phyloP scores from a whole-genome alignment of 1,140 invertebrate species.

The Manduca sexta region DNA sequence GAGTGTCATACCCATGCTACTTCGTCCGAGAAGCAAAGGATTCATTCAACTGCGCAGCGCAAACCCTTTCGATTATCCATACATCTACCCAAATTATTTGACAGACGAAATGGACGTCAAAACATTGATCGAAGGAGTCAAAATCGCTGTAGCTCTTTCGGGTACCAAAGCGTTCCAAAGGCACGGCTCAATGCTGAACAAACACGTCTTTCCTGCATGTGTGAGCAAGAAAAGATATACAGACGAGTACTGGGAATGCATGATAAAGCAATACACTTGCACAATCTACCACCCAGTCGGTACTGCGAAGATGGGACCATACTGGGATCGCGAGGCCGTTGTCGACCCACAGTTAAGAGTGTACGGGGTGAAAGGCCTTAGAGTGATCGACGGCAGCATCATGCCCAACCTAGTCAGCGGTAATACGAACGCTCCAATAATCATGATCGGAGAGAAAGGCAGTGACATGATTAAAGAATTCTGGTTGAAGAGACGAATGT shows the following conservation, averaged over 20 bases:
- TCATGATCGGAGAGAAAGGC: slow-evolving; percentile 91
- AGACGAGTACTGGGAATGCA: slow-evolving; percentile 88
- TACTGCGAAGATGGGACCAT: slow-evolving; percentile 94
- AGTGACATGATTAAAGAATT: slow-evolving; percentile 88
- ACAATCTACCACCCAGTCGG: slow-evolving; percentile 93
- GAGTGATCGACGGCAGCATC: slow-evolving; percentile 90
- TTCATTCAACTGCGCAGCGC: slow-evolving; percentile 84
- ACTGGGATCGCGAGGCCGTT: slow-evolving; percentile 87
- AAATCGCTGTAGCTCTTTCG: slow-evolving; percentile 83
- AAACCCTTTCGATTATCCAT: slow-evolving; percentile 92
- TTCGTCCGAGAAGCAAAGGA: slow-evolving; percentile 87
- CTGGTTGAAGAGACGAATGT: slow-evolving; percentile 76
- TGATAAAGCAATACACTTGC: slow-evolving; percentile 85
- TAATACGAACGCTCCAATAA: slow-evolving; percentile 88
- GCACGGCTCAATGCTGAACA: slow-evolving; percentile 80
- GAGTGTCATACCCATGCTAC: slow-evolving; percentile 89
- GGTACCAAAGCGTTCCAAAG: slow-evolving; percentile 81
- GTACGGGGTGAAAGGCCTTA: slow-evolving; percentile 84
- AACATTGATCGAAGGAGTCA: slow-evolving; percentile 87
- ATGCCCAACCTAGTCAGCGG: slow-evolving; percentile 89
- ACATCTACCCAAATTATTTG: slow-evolving; percentile 95
- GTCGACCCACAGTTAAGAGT: slow-evolving; percentile 89
- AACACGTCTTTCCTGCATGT: slow-evolving; percentile 82
- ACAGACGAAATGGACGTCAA: slow-evolving; percentile 85
- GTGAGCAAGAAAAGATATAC: slow-evolving; percentile 77